Conservation (phyloP, 2,888 invertebrate genomes). For the Meta bourneti region DNA sequence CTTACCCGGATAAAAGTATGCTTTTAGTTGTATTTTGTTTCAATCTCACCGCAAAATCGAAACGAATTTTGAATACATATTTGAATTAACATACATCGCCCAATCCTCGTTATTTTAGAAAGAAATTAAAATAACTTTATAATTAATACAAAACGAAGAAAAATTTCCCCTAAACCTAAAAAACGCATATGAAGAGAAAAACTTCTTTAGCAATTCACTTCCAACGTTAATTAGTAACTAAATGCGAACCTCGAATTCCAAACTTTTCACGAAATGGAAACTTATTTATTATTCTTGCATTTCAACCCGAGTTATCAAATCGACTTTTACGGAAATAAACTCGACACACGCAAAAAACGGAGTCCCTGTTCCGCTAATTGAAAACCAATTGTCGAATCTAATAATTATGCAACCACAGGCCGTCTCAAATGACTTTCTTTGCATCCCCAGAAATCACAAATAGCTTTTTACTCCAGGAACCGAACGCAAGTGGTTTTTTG, state of each 20-base stretch:
- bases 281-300: constrained; percentile 24
- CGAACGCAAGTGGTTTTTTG: constrained; percentile 13
- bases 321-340: not conserved
- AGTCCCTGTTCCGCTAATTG: constrained; percentile 38
- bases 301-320: constrained; percentile 2
- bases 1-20: too few relatives aligned
- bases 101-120: not conserved
- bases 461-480: constrained; percentile 55
- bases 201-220: constrained; percentile 1
- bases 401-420: constrained; percentile 61
- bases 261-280: constrained; percentile 9
- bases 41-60: not conserved
- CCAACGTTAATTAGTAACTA: constrained; percentile 1
- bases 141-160: not conserved
- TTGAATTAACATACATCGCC: not conserved
- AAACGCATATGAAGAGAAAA: not conserved
- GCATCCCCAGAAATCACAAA: constrained; percentile 50
- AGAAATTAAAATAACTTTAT: not conserved
- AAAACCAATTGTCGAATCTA: constrained; percentile 55
- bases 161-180: not conserved
- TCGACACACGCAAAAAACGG: constrained; percentile 7
- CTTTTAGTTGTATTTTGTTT: not conserved
- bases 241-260: not conserved
- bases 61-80: not conserved
- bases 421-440: constrained; percentile 52